Evolutionary conservation across 2,888 invertebrate species (phyloP).

Genomic region (Tricholauxania praeusta): DNA sequence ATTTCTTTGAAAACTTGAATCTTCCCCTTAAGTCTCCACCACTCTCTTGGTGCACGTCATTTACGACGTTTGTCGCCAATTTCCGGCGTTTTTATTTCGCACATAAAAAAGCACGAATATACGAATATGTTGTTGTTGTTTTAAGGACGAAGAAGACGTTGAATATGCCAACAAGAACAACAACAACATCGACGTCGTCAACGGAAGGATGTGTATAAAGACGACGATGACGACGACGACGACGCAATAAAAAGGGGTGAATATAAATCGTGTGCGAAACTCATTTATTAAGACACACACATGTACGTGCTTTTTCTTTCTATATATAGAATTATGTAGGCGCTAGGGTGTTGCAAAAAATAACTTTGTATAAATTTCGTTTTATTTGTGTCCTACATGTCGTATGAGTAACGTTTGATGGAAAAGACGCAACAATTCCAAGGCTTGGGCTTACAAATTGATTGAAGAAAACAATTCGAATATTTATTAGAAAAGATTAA

Average conservation of each 20-base stretch:
- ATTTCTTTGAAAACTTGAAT: constrained; percentile 36
- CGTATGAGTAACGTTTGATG: no score
- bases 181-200: constrained; percentile 2
- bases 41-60: not conserved
- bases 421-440: no score
- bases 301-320: constrained; percentile 1
- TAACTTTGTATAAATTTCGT: no score
- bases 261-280: constrained; percentile 29
- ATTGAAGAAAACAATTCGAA: no score
- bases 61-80: constrained; percentile 30
- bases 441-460: no score
- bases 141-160: not conserved
- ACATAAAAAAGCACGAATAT: constrained; percentile 9
- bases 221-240: constrained; percentile 21
- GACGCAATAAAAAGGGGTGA: constrained; percentile 43
- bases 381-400: no score
- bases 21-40: not conserved
- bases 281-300: constrained; percentile 31
- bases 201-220: constrained; percentile 8
- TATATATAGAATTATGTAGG: no score
- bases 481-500: no score
- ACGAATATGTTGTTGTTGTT: constrained; percentile 15
- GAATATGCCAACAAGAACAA: not conserved
- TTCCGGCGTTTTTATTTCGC: constrained; percentile 29
- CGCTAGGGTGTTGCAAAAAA: no score